Base-by-base conservation (phyloP, 1,140 invertebrate genomes). In the Camponotus pennsylvanicus region DNA sequence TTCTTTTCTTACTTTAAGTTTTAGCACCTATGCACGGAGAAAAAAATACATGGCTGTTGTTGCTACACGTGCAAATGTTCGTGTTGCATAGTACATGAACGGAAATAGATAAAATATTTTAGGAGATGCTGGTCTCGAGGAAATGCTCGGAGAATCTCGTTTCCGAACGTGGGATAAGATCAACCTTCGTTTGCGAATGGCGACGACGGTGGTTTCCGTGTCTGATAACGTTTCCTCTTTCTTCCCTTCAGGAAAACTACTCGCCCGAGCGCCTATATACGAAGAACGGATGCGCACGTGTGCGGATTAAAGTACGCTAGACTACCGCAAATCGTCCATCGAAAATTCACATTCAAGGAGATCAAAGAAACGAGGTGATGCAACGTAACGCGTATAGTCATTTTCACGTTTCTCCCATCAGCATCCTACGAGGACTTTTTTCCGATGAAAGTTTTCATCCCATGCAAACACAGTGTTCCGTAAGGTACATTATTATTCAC, bases 221-320 rank as follows among this genome's bases (percentile, higher is more conserved):
- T 63, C 55, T 79, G 85, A 92, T 90, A 88, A 90, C 84, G 84
- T 88, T 91, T 77, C 69, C 84, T 84, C 85, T 59, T 86, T 64
- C 80, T 70, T 18, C 9, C 73, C 40, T 21, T 42, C 11, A 49
- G 63, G 52, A 45, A 70, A 67, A 40, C 42, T 52, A 57, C 67
- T 40, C 87, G 13, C 40, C 7, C 55, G 27, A 13, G 21, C 52
- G 27, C 15, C 37, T 73, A 45, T 76, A 49, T n/a, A 45, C 4
- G 8, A 9, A 6, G 49, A 52, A 64, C 8, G 21, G 15, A 32
- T 37, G 2, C n/a, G 71, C 42, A 15, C 21, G 42, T 18, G 42
- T 7, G 34, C 32, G 34, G 59, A 21, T 86, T 55, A 57, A 86
- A 75, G 45, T 78, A 27, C 49, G 34, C 45, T 11, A 45, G 87